phyloP scores from a whole-genome alignment of 2,113 vertebrate species.

The Tautogolabrus adspersus region DNA sequence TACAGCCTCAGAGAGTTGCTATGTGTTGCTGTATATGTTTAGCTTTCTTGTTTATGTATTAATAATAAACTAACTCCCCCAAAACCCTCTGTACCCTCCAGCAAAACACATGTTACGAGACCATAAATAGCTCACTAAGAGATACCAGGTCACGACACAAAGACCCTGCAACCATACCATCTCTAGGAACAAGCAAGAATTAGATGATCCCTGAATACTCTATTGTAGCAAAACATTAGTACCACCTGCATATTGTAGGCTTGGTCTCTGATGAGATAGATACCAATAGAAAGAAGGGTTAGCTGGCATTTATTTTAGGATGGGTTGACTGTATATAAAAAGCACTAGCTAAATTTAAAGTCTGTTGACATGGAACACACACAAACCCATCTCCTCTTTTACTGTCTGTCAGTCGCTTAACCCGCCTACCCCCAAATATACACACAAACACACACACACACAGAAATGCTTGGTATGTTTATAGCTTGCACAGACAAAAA shows the following conservation, averaged over 20 bases:
- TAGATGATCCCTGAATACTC: neutral
- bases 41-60: neutral
- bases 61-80: neutral
- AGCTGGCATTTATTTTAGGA: constrained; percentile 46
- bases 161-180: constrained; percentile 6
- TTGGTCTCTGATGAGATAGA: constrained; percentile 12
- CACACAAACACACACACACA: constrained; percentile 1
- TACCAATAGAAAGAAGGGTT: constrained; percentile 17
- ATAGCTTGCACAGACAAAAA: constrained; percentile 20
- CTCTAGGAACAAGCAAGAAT: constrained; percentile 17
- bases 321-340: constrained; percentile 48
- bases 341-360: constrained; percentile 48
- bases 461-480: constrained; percentile 40
- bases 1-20: neutral
- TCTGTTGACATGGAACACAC: constrained; percentile 55
- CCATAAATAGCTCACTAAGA: neutral
- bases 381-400: constrained; percentile 34
- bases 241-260: constrained; percentile 14
- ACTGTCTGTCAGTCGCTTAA: constrained; percentile 21
- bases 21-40: neutral
- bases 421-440: constrained; percentile 6
- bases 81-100: neutral
- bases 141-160: neutral
- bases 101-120: neutral
- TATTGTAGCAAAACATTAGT: neutral